Percentiles rank a stretch among this genome's conserved stretches.
Evolutionary conservation across 2,113 vertebrate genomes (phyloP).

Genomic region (Pangasianodon hypophthalmus): DNA sequence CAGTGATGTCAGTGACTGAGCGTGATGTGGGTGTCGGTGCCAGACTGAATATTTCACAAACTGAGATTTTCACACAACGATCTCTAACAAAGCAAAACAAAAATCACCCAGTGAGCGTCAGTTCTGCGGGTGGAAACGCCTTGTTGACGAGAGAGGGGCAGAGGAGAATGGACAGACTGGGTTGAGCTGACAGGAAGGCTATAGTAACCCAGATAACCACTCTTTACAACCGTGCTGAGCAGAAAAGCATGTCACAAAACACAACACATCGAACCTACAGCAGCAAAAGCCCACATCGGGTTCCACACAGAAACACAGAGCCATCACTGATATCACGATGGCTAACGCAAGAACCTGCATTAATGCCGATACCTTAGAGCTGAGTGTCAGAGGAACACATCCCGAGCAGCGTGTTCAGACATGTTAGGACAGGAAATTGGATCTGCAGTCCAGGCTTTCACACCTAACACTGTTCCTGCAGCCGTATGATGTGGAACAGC

Average conservation of each 20-base stretch:
- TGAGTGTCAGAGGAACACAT: neutral
- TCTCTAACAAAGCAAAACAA: neutral
- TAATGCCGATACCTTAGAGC: neutral
- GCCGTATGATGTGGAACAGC: neutral
- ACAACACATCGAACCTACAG: neutral
- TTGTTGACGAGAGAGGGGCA: no score
- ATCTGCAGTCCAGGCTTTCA: constrained; percentile 18
- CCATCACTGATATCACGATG: no score
- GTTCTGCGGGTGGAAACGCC: no score
- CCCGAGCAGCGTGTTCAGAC: neutral
- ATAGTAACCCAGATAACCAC: no score
- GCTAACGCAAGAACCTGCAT: neutral
- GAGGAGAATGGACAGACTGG: no score
- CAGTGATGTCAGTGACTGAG: neutral
- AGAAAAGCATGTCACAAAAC: neutral
- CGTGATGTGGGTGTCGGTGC: neutral
- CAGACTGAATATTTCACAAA: no score
- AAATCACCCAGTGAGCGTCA: no score
- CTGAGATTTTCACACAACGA: neutral
- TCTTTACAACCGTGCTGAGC: neutral
- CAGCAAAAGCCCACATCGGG: no score
- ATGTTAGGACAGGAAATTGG: neutral
- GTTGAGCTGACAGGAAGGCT: no score
- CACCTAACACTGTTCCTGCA: constrained; percentile 26
- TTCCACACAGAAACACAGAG: no score